Base-by-base conservation (phyloP, 2,797 vertebrate genomes). In the Morus bassanus region DNA sequence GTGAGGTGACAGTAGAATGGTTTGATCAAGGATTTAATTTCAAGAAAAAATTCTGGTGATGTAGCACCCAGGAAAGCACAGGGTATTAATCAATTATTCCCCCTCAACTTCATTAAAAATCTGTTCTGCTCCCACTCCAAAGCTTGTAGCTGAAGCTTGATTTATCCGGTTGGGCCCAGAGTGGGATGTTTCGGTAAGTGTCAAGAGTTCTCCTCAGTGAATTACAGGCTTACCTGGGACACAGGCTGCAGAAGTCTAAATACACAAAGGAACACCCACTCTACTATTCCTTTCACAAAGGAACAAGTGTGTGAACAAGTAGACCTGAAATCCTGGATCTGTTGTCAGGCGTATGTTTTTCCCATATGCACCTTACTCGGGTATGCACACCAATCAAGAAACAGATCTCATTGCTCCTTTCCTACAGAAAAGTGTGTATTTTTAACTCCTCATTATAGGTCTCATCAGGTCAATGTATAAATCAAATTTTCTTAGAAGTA, bases 81-180 rank as follows among this genome's bases (percentile, higher is more conserved):
- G n/a, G 13, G 9, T 46, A 78, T 69, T 87, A 75, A 89, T 83
- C 39, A 69, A n/a, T 60, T 75, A 70, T 72, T 85, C 43, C 54
- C 18, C 63, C 27, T 78, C 61, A 78, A 37, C 27, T 68, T 88
- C 28, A 68, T 74, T 88, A 60, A 74, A 83, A 65, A 72, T 30
- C 24, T 67, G 16, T 65, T 89, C 65, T 64, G 46, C 54, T 94
- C 11, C 27, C 72, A 82, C 67, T 88, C 85, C 73, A 89, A 79
- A 88, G 75, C 43, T 45, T 54, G 30, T 31, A 61, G 33, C 27
- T 59, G 13, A 73, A 79, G n/a, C 15, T 11, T 82, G 50, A 79
- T 78, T 87, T 68, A 64, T 64, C 45, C 19, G 15, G 18, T 22
- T 80, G 13, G 45, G 16, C 50, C 61, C 33, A 27, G 48, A 59